phyloP scores from a whole-genome alignment of 2,113 vertebrate species.

The Spea multiplicata region DNA sequence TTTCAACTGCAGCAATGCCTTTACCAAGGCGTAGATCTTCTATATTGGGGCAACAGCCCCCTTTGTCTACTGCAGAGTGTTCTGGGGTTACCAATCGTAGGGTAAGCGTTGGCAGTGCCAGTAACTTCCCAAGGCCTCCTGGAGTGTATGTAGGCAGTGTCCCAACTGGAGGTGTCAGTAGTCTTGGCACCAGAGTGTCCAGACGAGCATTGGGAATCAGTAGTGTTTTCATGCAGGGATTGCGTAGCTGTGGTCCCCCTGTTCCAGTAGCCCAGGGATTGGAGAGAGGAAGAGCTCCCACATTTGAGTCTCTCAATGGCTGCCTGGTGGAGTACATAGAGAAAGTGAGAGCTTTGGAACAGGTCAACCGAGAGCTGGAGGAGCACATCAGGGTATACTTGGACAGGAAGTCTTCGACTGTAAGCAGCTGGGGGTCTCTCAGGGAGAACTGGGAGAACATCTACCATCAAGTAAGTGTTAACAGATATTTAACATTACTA shows the following conservation, averaged over 20 bases:
- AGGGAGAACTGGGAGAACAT: slow-evolving; percentile 79
- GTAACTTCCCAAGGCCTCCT: slow-evolving; percentile 55
- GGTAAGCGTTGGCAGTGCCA: slow-evolving; percentile 51
- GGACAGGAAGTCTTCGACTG: slow-evolving; percentile 76
- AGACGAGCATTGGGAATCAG: slow-evolving; percentile 89
- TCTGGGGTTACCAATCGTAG: slow-evolving; percentile 61
- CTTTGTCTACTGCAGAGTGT: slow-evolving; percentile 55
- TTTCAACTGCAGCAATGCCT: slow-evolving; percentile 67
- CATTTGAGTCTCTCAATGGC: slow-evolving; percentile 73
- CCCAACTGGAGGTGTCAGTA: slow-evolving; percentile 61
- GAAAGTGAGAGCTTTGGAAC: slow-evolving; percentile 83
- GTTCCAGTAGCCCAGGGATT: slow-evolving; percentile 63
- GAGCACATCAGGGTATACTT: slow-evolving; percentile 78
- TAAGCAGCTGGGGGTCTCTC: slow-evolving; percentile 72
- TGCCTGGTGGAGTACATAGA: slow-evolving; percentile 88
- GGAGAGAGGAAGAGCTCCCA: slow-evolving; percentile 59
- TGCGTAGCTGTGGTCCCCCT: slow-evolving; percentile 71
- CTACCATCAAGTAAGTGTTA: slow-evolving; percentile 78
- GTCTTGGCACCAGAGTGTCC: slow-evolving; percentile 80
- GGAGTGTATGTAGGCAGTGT: slow-evolving; percentile 75
- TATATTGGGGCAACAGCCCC: slow-evolving; percentile 71
- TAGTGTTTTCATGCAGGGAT: slow-evolving; percentile 87
- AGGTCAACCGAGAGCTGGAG: slow-evolving; percentile 87
- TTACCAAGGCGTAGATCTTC: slow-evolving; percentile 80
- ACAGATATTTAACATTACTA: not conserved